phyloP scores from a whole-genome alignment of 2,797 vertebrate species.

The Sebastes steindachneri region DNA sequence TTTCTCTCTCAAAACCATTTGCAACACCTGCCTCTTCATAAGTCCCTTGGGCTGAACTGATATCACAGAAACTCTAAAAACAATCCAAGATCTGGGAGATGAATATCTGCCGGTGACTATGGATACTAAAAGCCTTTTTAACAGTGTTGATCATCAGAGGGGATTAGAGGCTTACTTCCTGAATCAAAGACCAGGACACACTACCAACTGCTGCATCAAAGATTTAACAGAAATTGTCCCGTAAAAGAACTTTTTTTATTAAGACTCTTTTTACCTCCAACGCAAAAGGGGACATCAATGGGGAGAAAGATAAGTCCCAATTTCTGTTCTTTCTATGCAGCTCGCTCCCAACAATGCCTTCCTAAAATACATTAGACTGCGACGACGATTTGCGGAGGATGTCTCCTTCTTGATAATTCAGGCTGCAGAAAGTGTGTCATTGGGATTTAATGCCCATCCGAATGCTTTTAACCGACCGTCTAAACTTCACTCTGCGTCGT shows the following conservation, averaged over 20 bases:
- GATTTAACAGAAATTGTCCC: conserved; percentile 13
- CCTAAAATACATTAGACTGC: background rate
- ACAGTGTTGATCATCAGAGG: conserved; percentile 13
- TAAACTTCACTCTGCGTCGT: background rate
- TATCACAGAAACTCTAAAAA: background rate
- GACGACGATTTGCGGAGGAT: background rate
- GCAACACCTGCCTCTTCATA: conserved; percentile 1
- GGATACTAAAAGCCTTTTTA: conserved; percentile 47
- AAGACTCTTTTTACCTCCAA: conserved; percentile 7
- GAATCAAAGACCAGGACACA: conserved; percentile 32
- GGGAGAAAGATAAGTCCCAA: background rate
- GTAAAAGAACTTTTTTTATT: conserved; percentile 3
- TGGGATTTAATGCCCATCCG: background rate
- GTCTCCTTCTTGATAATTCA: background rate
- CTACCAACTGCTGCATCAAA: conserved; percentile 11
- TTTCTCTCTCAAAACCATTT: background rate
- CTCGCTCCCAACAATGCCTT: background rate
- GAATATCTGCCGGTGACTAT: conserved; percentile 10
- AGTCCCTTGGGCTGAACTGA: background rate
- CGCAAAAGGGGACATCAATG: conserved; percentile 1
- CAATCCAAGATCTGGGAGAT: conserved; percentile 20
- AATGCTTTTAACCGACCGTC: background rate
- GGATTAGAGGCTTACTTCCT: conserved; percentile 13
- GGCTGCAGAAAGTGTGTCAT: background rate
- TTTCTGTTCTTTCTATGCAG: conserved; percentile 1